These are phyloP conservation scores for Craterocephalus amniculus DNA, from an alignment of 2,797 vertebrate species.

Conservation along the genomic window DNA sequence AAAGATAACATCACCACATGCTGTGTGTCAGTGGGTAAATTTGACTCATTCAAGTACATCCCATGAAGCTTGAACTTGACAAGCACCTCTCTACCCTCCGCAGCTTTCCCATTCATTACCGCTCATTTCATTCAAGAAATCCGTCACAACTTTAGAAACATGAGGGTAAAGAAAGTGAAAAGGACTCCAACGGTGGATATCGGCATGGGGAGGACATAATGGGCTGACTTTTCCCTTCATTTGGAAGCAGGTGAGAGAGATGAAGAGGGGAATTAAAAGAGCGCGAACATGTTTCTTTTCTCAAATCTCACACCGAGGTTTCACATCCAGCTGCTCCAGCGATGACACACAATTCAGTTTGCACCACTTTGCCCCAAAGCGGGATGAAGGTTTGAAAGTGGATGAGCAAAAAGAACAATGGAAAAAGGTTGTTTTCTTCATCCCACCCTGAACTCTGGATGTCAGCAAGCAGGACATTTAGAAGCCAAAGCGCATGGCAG, in stretches of 20 bases:
- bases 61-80: constrained; percentile 32
- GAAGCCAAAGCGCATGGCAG: background rate
- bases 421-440: constrained; percentile 6
- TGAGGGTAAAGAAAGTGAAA: constrained; percentile 35
- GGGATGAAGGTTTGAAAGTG: constrained; percentile 21
- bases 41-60: constrained; percentile 30
- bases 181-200: constrained; percentile 29
- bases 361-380: constrained; percentile 51
- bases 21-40: constrained; percentile 37
- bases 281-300: constrained; percentile 48
- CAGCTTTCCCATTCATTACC: constrained; percentile 61
- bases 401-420: constrained; percentile 22
- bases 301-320: constrained; percentile 59
- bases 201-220: constrained; percentile 17
- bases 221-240: constrained; percentile 26
- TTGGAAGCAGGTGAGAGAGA: constrained; percentile 31
- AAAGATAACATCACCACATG: constrained; percentile 36
- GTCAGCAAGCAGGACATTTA: constrained; percentile 8
- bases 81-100: constrained; percentile 11
- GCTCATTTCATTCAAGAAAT: constrained; percentile 61
- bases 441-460: constrained; percentile 22
- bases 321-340: constrained; percentile 60
- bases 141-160: constrained; percentile 45
- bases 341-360: constrained; percentile 74
- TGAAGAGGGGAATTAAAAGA: constrained; percentile 37